Percentiles rank a stretch among this genome's conserved stretches.
Evolutionary conservation across 2,888 invertebrate genomes (phyloP).

Genomic region (Caenorhabditis auriculariae): DNA sequence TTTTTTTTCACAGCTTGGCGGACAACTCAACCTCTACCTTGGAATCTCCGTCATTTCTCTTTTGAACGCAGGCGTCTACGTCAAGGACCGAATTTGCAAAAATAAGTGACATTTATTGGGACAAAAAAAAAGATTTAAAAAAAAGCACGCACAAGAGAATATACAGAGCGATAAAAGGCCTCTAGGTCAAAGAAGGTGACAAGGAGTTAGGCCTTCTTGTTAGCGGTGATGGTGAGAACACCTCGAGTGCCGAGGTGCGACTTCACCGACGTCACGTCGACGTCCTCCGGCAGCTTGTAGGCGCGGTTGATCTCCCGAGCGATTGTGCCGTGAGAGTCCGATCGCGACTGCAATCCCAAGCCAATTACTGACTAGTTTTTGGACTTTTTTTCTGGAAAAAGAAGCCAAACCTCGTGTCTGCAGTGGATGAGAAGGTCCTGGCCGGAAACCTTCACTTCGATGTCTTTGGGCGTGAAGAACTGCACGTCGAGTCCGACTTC

Average conservation of each 20-base stretch:
- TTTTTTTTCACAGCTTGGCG: too few species aligned
- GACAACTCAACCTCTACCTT: too few species aligned
- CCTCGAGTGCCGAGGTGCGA: slow-evolving; percentile 57
- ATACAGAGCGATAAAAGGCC: too few species aligned
- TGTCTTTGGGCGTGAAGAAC: slow-evolving; percentile 53
- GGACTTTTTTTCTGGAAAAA: not conserved
- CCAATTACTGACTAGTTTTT: not conserved
- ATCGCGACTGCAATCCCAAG: slow-evolving; percentile 26
- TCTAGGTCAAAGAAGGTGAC: too few species aligned
- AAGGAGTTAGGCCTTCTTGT: slow-evolving; percentile 51
- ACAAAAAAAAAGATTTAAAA: too few species aligned
- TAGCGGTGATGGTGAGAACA: slow-evolving; percentile 58
- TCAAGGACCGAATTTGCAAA: too few species aligned
- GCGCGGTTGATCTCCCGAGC: slow-evolving; percentile 55
- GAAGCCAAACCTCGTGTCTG: slow-evolving; percentile 49
- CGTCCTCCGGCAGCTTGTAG: slow-evolving; percentile 60
- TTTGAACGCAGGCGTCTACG: too few species aligned
- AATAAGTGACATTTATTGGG: too few species aligned
- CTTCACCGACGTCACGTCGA: slow-evolving; percentile 55
- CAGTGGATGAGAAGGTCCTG: slow-evolving; percentile 59
- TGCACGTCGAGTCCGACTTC: slow-evolving; percentile 54
- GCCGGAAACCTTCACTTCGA: slow-evolving; percentile 59
- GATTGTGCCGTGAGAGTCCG: slow-evolving; percentile 52
- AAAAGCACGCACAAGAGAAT: too few species aligned
- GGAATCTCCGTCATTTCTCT: too few species aligned